Evolutionary conservation across 2,797 vertebrate species (phyloP), one percentile per base, ranked within the genome.

Genomic region (Triplophysa bombifrons): DNA sequence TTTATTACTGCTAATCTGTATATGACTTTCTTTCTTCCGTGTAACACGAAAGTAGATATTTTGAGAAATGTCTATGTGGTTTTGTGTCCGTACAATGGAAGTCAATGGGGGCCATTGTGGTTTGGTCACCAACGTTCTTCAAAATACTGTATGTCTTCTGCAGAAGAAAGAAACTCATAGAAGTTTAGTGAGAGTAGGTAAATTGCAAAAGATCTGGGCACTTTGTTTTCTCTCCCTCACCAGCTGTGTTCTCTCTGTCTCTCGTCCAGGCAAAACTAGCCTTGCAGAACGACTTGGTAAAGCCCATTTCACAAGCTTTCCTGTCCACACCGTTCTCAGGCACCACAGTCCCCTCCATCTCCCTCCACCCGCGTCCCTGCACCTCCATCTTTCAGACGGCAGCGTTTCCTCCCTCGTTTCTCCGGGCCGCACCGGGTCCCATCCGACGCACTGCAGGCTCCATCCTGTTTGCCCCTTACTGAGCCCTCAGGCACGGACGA

Each of bases 401-500:
- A 0, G 88, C 92, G 9, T 90, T 96, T 48, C 89, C 94, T 0
- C 92, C 93, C 0, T 94, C 97, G 64, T 95, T 98, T 82, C 92
- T 98, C 76, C 93, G 95, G 84, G 93, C 96, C 0, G 95, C 95
- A 50, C 97, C 96, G 0, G 97, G 96, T 71, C 96, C 97, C 81
- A 94, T 99, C 72, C 93, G 96, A 30, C 90, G 95, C 0, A 93
- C 94, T 0, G 94, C 94, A 0, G 92, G 95, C 69, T 97, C 97
- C 3, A 95, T 98, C 74, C 95, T 98, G 72, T 98, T 98, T 80
- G 86, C 95, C 1, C 97, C 96, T 0, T 98, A 98, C 90, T 98
- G 85, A 95, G 25, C 30, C 61, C 69, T 44, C 74, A 53, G 27
- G 56, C 58, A 69, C 51, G 72, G 65, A 81, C 81, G 75, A 90